Evolutionary conservation across 2,888 invertebrate species (phyloP).

Genomic region (Stenoptilia bipunctidactyla): DNA sequence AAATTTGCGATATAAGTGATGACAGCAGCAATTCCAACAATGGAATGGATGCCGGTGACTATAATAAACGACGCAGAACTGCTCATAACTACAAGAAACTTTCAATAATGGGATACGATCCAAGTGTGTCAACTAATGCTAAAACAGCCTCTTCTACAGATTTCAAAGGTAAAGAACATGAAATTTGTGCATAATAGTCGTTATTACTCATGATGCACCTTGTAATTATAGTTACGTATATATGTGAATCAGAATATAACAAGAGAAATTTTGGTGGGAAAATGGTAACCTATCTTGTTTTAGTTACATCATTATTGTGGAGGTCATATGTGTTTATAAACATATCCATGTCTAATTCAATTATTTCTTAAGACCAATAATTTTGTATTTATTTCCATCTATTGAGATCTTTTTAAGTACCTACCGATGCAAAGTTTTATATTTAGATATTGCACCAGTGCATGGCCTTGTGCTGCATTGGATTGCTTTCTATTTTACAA

Average conservation of each 20-base stretch:
- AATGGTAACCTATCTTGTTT: constrained; percentile 48
- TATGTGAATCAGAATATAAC: constrained; percentile 4
- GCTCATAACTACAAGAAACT: constrained; percentile 57
- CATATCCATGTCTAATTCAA: constrained; percentile 31
- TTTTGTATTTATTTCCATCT: too few relatives aligned
- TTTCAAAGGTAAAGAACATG: constrained; percentile 45
- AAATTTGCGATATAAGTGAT: constrained; percentile 43
- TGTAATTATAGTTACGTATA: not conserved
- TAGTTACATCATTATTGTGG: constrained; percentile 56
- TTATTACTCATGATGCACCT: not conserved
- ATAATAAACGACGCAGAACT: constrained; percentile 53
- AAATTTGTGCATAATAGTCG: not conserved
- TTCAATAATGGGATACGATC: constrained; percentile 56
- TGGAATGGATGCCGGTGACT: constrained; percentile 50
- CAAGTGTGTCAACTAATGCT: constrained; percentile 55
- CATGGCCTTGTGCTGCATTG: constrained; percentile 30
- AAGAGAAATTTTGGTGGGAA: constrained; percentile 56
- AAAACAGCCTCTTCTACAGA: constrained; percentile 40
- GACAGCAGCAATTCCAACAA: constrained; percentile 36
- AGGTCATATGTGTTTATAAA: constrained; percentile 66
- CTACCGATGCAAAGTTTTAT: not conserved
- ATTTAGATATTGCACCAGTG: constrained; percentile 28
- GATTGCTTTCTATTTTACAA: constrained; percentile 11
- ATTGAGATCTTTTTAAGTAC: constrained; percentile 7
- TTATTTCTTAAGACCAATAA: too few relatives aligned